Evolutionary conservation across 1,140 invertebrate species (phyloP), one percentile per base, ranked within the genome.

Genomic region (Neocloeon triangulifer): DNA sequence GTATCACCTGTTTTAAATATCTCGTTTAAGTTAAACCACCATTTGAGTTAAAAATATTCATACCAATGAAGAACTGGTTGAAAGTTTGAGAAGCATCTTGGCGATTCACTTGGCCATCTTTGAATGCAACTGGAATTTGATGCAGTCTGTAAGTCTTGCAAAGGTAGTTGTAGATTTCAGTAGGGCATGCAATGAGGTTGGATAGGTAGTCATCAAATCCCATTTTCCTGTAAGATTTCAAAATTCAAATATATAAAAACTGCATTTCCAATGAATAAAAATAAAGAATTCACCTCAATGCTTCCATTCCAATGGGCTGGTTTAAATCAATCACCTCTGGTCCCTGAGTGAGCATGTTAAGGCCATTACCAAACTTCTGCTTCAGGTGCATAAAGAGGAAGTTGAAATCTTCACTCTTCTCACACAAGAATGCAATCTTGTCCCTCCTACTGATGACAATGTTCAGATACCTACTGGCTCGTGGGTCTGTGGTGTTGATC

Each of bases 341-440:
- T n/a, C 21, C 5, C 21, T 1, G 39, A 5, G 2, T 62, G 0
- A 78, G 52, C 26, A 72, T 67, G 48, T 82, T 86, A 1, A 89
- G 65, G 23, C 59, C 55, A 29, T 84, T 43, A 18, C 66, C 64
- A 22, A 63, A 53, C 34, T 75, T 55, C 3, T 66, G 60, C 36
- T 73, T 56, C 19, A 84, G 50, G 34, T 60, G 58, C 9, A 52
- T 53, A n/a, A 81, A 51, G 20, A 89, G 62, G 2, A 59, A 39
- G 39, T 80, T 75, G 62, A 89, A 71, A 46, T 92, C 86, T 2
- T 64, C 53, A 33, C 64, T 69, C 36, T 72, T 57, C 43, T 81
- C 76, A 47, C 80, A 91, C 1, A 79, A 69, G 52, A 94, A 92
- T 0, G 81, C 76, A 3, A 69, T 46, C 29, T 88, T 52, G 49